phyloP scores from a whole-genome alignment of 1,140 invertebrate species.

The Pseudomyrmex dendroicus region DNA sequence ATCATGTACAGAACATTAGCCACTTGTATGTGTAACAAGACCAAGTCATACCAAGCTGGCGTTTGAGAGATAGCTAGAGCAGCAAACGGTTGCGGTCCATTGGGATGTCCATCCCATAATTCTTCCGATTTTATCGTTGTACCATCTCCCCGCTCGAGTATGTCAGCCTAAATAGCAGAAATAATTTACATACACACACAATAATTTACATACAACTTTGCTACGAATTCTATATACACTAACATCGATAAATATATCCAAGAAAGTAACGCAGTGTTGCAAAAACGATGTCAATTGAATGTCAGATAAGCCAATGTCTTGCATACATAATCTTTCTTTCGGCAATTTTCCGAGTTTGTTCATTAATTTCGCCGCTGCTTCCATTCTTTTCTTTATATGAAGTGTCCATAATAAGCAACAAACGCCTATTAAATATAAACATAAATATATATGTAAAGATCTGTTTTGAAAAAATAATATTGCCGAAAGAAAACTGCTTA shows the following conservation, averaged over 20 bases:
- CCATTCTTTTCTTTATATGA: constrained; percentile 91
- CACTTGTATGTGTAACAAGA: constrained; percentile 92
- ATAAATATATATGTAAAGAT: not conserved
- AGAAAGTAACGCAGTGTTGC: constrained; percentile 88
- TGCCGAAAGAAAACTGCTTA: constrained; percentile 18
- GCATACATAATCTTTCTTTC: constrained; percentile 92
- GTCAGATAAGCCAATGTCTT: constrained; percentile 91
- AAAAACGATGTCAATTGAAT: constrained; percentile 89
- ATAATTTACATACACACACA: not conserved
- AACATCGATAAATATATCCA: constrained; percentile 91
- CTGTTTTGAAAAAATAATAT: not conserved
- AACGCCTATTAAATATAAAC: constrained; percentile 85
- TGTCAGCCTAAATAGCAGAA: constrained; percentile 73
- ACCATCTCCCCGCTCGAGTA: constrained; percentile 76
- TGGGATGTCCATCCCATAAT: constrained; percentile 87
- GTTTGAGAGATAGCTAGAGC: constrained; percentile 92
- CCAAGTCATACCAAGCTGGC: constrained; percentile 89
- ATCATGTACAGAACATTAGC: constrained; percentile 91
- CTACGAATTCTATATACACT: constrained; percentile 62
- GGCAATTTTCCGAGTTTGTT: constrained; percentile 95
- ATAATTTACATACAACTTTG: not conserved
- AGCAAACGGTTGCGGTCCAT: constrained; percentile 88
- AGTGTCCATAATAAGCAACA: constrained; percentile 95
- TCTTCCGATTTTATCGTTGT: constrained; percentile 87
- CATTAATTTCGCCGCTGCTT: constrained; percentile 90